These are phyloP conservation scores for Thymelicus sylvestris DNA, from an alignment of 2,888 invertebrate species.

Conservation along the genomic window DNA sequence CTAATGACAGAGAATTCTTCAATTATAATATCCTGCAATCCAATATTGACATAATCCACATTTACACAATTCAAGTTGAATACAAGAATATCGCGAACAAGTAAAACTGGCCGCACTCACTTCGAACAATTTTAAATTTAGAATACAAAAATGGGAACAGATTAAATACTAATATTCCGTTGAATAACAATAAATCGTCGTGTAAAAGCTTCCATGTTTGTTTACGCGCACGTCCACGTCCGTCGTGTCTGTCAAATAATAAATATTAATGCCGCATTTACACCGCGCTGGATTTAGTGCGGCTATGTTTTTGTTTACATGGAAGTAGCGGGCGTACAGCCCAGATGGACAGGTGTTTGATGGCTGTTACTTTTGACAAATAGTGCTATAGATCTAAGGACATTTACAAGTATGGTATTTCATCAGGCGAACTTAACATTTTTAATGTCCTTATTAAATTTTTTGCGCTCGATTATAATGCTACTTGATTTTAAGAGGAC, in stretches of 20 bases:
- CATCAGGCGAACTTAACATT: no score
- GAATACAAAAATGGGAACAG: conserved; percentile 30
- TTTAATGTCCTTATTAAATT: no score
- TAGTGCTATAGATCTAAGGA: not conserved
- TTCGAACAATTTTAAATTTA: conserved; percentile 14
- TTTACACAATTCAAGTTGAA: no score
- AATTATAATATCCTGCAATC: no score
- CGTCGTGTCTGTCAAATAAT: conserved; percentile 51
- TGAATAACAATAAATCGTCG: conserved; percentile 42
- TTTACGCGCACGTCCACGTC: conserved; percentile 58
- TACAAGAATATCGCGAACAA: not conserved
- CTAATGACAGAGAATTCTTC: no score
- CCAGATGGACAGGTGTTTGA: conserved; percentile 3
- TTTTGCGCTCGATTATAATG: no score
- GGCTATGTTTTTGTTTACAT: not conserved
- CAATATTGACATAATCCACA: no score
- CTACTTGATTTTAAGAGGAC: no score
- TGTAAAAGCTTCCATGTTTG: conserved; percentile 46
- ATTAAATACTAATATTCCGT: conserved; percentile 42
- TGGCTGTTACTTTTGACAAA: not conserved
- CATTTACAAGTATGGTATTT: no score
- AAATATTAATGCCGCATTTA: conserved; percentile 37
- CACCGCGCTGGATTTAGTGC: conserved; percentile 18
- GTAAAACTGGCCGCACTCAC: not conserved
- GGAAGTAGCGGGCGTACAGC: not conserved